phyloP scores from a whole-genome alignment of 2,797 vertebrate genomes.

The Intellagama lesueurii region DNA sequence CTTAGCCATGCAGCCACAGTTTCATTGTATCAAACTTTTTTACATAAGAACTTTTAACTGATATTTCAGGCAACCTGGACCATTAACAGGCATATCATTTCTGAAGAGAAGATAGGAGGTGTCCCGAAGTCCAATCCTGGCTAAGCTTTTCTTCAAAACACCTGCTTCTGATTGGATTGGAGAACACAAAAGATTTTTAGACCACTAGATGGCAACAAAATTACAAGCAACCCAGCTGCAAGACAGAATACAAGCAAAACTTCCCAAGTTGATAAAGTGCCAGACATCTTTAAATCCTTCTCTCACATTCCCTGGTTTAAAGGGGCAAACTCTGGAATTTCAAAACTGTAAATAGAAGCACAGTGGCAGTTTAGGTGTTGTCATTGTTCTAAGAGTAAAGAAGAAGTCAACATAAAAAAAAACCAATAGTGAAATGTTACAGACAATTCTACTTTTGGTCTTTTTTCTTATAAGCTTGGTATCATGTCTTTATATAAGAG shows the following conservation, averaged over 20 bases:
- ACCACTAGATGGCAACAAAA: neutral
- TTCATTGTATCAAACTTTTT: neutral
- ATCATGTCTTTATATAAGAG: neutral
- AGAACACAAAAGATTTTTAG: neutral
- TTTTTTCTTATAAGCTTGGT: neutral
- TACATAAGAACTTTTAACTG: neutral
- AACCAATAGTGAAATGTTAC: neutral
- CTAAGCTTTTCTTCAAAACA: neutral
- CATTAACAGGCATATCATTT: neutral
- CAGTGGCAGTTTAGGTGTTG: neutral
- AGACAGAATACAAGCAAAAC: neutral
- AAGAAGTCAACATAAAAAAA: neutral
- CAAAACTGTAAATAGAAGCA: neutral
- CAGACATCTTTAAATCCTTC: neutral
- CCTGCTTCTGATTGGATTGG: neutral
- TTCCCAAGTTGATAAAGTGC: neutral
- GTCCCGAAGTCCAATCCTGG: neutral
- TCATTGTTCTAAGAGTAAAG: neutral
- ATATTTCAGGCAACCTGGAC: neutral
- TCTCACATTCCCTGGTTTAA: neutral
- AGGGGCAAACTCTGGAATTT: neutral
- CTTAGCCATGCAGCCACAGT: neutral
- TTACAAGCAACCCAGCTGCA: neutral
- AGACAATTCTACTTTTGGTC: neutral
- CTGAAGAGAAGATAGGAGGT: neutral